A percentile compares a stretch with the other conserved stretches of the same genome.
Conservation (phyloP, 2,113 vertebrate genomes). For the Leucopsar rothschildi region DNA sequence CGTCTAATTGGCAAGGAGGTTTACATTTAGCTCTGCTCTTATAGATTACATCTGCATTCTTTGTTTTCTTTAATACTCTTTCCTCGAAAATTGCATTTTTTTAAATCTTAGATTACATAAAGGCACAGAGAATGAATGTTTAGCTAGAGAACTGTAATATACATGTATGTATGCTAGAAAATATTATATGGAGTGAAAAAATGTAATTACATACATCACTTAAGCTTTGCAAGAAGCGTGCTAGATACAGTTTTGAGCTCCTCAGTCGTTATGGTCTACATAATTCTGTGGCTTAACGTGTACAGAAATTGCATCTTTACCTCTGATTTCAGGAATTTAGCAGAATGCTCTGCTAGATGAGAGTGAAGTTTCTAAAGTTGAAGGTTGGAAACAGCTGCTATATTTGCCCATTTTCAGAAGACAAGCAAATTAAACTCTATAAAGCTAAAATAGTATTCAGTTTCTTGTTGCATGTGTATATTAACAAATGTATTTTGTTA, state of each 20-base stretch:
- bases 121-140: not conserved
- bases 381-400: constrained; percentile 39
- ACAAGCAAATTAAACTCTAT: constrained; percentile 13
- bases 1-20: not conserved
- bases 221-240: not conserved
- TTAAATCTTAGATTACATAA: not conserved
- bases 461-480: constrained; percentile 21
- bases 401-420: constrained; percentile 42
- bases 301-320: constrained; percentile 36
- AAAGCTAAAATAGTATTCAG: constrained; percentile 4
- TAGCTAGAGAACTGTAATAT: not conserved
- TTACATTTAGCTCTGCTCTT: not conserved
- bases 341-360: constrained; percentile 39
- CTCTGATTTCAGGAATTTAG: constrained; percentile 6
- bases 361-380: constrained; percentile 27
- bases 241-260: not conserved
- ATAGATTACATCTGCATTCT: not conserved
- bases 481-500: constrained; percentile 47
- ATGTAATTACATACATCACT: not conserved
- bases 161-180: not conserved
- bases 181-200: not conserved
- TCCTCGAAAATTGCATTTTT: not conserved
- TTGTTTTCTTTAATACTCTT: not conserved
- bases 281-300: constrained; percentile 7
- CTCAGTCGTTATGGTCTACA: not conserved